Percentiles rank a stretch among this genome's conserved stretches.
Evolutionary conservation across 2,888 invertebrate genomes (phyloP).

Genomic region (Homarus gammarus): DNA sequence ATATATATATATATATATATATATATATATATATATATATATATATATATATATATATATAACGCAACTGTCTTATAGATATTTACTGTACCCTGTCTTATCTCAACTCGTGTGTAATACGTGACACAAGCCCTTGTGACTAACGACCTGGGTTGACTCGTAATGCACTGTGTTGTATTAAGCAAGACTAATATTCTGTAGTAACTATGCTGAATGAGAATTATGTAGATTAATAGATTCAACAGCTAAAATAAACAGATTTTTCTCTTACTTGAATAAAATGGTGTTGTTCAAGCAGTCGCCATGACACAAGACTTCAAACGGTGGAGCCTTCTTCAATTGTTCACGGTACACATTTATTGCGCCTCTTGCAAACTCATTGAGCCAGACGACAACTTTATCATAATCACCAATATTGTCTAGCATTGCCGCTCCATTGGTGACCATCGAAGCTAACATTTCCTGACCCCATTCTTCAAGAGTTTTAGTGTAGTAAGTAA

Average conservation of each 20-base stretch:
- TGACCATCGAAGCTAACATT: background rate
- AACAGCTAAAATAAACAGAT: no score
- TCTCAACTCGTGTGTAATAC: no score
- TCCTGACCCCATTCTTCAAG: background rate
- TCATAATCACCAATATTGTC: slow-evolving; percentile 16
- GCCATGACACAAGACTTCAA: slow-evolving; percentile 54
- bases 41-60: slow-evolving; percentile 19
- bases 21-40: slow-evolving; percentile 33
- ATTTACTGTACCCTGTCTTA: no score
- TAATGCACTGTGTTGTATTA: no score
- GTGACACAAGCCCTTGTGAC: no score
- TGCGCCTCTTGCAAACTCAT: no score
- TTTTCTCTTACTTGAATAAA: slow-evolving; percentile 50
- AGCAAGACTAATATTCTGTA: no score
- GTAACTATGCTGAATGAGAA: no score
- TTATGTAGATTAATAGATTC: no score
- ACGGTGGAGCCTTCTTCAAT: background rate
- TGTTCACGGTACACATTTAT: background rate
- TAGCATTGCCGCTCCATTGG: background rate
- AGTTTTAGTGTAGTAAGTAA: background rate
- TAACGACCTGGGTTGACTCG: no score
- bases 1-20: slow-evolving; percentile 27
- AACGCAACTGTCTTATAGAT: background rate
- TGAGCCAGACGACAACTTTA: background rate
- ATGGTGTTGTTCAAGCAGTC: slow-evolving; percentile 71